These are phyloP conservation scores for Sinotaia quadrata DNA, from an alignment of 2,888 invertebrate genomes.

Conservation along the genomic window DNA sequence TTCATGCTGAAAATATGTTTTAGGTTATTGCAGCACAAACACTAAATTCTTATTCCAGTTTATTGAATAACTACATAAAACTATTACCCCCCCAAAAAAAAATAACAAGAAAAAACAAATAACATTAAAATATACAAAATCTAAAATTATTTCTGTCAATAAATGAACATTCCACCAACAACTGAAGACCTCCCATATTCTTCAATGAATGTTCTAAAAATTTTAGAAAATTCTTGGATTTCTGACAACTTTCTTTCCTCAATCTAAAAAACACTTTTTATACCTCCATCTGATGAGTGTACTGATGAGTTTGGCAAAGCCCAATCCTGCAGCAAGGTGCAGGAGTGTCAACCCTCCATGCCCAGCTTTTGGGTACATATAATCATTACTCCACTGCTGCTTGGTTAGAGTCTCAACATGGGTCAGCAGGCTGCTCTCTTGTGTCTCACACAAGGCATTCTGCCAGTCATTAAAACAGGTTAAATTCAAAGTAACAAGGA, in stretches of 20 bases:
- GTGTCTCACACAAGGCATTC: slow-evolving; percentile 18
- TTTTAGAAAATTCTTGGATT: neutral
- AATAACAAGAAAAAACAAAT: too few relatives aligned
- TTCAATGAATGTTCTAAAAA: neutral
- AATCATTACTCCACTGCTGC: slow-evolving; percentile 48
- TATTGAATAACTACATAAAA: too few relatives aligned
- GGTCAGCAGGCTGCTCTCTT: slow-evolving; percentile 83
- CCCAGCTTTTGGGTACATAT: slow-evolving; percentile 49
- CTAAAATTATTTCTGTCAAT: neutral
- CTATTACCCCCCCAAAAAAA: too few relatives aligned
- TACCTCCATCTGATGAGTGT: slow-evolving; percentile 66
- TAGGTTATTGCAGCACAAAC: too few relatives aligned
- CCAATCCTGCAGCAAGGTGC: slow-evolving; percentile 91
- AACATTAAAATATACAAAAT: too few relatives aligned
- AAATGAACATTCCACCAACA: neutral
- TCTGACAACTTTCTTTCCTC: neutral
- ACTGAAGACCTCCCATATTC: neutral
- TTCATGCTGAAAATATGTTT: too few relatives aligned
- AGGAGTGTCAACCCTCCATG: slow-evolving; percentile 72
- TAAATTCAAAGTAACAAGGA: too few relatives aligned
- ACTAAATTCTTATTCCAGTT: too few relatives aligned
- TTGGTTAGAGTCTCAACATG: slow-evolving; percentile 79
- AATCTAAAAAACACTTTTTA: neutral
- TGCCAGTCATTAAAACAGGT: too few relatives aligned
- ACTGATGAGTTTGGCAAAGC: slow-evolving; percentile 78